phyloP scores from a whole-genome alignment of 37 sponge, comb jelly and placozoan species.

The Geodia barretti region DNA sequence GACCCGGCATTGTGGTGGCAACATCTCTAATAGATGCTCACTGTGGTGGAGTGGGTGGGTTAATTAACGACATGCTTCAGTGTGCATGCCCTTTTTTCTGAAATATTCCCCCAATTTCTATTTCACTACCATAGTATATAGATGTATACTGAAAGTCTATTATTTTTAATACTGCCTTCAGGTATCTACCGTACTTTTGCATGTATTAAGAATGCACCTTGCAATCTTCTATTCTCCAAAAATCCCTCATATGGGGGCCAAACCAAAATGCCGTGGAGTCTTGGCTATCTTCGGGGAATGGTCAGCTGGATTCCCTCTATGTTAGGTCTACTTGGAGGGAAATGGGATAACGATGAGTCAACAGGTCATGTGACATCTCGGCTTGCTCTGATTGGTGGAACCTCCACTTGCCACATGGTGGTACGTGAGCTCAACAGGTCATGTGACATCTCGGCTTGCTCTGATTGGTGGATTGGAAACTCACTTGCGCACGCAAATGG shows the following conservation, averaged over 20 bases:
- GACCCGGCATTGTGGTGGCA: conserved; percentile 72
- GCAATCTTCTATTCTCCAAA: too few species aligned
- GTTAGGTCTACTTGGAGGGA: conserved; percentile 57
- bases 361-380: conserved; percentile 38
- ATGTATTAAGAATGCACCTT: too few species aligned
- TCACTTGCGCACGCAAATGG: too few species aligned
- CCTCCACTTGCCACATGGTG: conserved; percentile 86
- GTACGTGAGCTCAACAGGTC: conserved; percentile 32
- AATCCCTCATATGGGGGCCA: too few species aligned
- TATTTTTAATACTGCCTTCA: neutral
- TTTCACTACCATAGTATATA: too few species aligned
- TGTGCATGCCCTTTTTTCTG: too few species aligned
- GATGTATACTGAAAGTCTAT: too few species aligned
- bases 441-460: conserved; percentile 53
- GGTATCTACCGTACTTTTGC: neutral
- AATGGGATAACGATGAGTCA: neutral
- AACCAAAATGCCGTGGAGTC: too few species aligned
- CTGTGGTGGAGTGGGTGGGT: conserved; percentile 83
- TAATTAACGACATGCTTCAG: too few species aligned
- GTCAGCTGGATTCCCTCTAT: neutral
- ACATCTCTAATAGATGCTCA: conserved; percentile 90
- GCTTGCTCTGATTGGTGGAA: conserved; percentile 81
- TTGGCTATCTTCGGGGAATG: neutral
- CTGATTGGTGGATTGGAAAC: conserved; percentile 76
- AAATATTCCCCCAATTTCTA: too few species aligned